phyloP scores from a whole-genome alignment of 1,140 invertebrate species.

The Hylyphantes graminicola region DNA sequence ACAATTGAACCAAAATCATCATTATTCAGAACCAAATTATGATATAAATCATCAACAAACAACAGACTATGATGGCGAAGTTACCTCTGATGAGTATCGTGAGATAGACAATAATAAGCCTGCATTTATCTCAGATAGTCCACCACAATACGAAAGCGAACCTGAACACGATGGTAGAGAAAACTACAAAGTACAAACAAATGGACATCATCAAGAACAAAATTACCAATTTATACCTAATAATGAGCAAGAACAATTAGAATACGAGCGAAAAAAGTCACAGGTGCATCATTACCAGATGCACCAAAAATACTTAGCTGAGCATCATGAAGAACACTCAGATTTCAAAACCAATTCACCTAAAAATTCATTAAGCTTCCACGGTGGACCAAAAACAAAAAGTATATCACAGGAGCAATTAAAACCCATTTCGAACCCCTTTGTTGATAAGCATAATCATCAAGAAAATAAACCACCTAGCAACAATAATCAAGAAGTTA shows the following conservation, averaged over 20 bases:
- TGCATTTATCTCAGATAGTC: neutral
- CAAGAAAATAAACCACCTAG: no score
- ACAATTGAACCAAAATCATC: no score
- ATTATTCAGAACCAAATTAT: neutral
- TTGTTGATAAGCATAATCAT: no score
- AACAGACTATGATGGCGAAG: neutral
- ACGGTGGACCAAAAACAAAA: neutral
- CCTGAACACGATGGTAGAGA: neutral
- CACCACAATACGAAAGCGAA: neutral
- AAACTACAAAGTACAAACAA: neutral
- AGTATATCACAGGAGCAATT: neutral
- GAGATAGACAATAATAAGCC: neutral
- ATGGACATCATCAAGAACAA: neutral
- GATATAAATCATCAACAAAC: conserved; percentile 1
- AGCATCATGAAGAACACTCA: neutral
- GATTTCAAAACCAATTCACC: neutral
- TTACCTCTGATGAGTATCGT: neutral
- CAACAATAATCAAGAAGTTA: no score
- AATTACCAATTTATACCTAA: neutral
- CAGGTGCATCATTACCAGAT: neutral
- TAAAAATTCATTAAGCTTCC: neutral
- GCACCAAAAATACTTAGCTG: no score
- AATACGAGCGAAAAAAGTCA: neutral
- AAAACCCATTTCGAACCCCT: neutral
- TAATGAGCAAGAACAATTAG: neutral